Evolutionary conservation across 1,140 invertebrate genomes (phyloP).

Genomic region (Leguminivora glycinivorella): DNA sequence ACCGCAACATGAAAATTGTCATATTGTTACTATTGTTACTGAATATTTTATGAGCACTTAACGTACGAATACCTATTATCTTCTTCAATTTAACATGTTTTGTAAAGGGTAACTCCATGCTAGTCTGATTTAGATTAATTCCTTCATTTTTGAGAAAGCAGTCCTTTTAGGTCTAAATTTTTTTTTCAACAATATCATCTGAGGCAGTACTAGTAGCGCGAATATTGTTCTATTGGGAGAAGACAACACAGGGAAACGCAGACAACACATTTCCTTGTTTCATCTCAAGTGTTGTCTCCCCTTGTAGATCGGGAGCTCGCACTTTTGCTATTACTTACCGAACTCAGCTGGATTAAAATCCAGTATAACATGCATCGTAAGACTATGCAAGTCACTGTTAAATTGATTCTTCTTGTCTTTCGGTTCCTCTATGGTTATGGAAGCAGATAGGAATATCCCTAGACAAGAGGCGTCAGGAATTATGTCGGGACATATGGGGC

Average conservation of each 20-base stretch:
- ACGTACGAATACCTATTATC: neutral
- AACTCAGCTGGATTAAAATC: neutral
- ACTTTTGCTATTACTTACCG: neutral
- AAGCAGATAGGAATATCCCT: constrained; percentile 23
- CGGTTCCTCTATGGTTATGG: neutral
- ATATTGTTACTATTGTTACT: constrained; percentile 32
- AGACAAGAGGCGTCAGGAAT: constrained; percentile 51
- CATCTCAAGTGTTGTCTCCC: constrained; percentile 67
- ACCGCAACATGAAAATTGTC: constrained; percentile 32
- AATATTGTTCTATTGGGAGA: constrained; percentile 19
- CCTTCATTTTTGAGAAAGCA: neutral
- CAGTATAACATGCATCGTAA: neutral
- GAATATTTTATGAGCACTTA: constrained; percentile 1
- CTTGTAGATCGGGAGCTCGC: constrained; percentile 53
- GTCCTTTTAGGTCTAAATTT: neutral
- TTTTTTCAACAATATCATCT: neutral
- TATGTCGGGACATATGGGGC: constrained; percentile 54
- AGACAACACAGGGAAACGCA: constrained; percentile 59
- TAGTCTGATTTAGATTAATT: neutral
- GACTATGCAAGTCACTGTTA: neutral
- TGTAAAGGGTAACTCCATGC: neutral
- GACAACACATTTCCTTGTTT: constrained; percentile 67
- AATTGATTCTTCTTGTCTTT: neutral
- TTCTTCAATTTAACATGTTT: neutral
- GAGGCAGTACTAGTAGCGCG: neutral